Base-by-base conservation (phyloP, 2,797 vertebrate genomes). In the Cirrhinus mrigala region DNA sequence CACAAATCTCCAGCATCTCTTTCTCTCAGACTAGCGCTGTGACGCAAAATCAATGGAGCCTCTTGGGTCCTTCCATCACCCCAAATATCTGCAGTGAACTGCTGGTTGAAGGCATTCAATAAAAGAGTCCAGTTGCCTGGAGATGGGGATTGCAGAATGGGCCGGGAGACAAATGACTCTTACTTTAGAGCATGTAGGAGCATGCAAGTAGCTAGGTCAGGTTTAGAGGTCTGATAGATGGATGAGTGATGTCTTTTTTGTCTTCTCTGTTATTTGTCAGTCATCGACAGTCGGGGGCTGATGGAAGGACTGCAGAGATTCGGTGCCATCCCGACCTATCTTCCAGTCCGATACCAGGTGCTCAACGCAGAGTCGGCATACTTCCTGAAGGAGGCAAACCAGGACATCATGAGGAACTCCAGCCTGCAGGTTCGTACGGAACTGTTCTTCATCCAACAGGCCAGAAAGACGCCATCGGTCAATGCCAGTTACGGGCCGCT, bases 401-500 rank as follows among this genome's bases (percentile, higher is more conserved):
- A 96, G 92, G 97, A 98, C 90, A 92, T 96, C 16, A 96, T 96
- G 94, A 96, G 94, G 84, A 99, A 99, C 89, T 96, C 97, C 91
- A 99, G 98, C 93, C 94, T 98, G 90, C 97, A 95, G 79, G 94
- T 96, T 83, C 93, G 97, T 11, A 96, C 96, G 0, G 96, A 98
- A 79, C 95, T 97, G 0, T 98, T 99, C 93, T 97, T 98, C 89
- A 94, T 97, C 0, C 96, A 97, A 87, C 96, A 96, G 89, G 95
- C 98, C 87, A 94, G 92, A 87, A 94, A 94, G 52, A 94, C 92
- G 4, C 98, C 97, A 0, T 83, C 93, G 0, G 20, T 99, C 46
- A 98, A 97, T 10, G 97, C 96, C 83, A 98, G 95, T 91, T 98
- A 97, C 0, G 98, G 98, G 15, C 98, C 98, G 0, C 95, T 98